These are phyloP conservation scores for Rhorus exstirpatorius DNA, from an alignment of 2,888 invertebrate genomes.

Conservation along the genomic window DNA sequence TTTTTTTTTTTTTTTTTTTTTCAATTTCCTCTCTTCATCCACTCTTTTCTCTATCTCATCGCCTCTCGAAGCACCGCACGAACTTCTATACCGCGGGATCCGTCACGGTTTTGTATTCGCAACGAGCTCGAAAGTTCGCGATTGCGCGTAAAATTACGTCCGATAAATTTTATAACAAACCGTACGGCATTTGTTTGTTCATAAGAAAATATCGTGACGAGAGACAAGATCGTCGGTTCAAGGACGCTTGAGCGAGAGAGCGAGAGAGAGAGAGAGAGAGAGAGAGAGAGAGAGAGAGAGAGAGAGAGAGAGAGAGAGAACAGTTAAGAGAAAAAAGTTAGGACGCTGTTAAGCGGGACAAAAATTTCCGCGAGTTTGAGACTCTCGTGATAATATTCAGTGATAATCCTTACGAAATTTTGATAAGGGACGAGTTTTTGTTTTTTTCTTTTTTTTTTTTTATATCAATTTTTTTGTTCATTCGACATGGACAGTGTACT, in stretches of 20 bases:
- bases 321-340: slow-evolving; percentile 40
- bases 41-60: slow-evolving; percentile 13
- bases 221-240: slow-evolving; percentile 38
- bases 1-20: background rate
- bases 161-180: background rate
- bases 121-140: slow-evolving; percentile 34
- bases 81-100: too few relatives aligned
- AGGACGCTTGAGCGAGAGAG: slow-evolving; percentile 50
- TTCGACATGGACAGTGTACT: slow-evolving; percentile 67
- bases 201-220: slow-evolving; percentile 32
- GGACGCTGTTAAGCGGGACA: slow-evolving; percentile 21
- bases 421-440: slow-evolving; percentile 38
- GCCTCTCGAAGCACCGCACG: slow-evolving; percentile 20
- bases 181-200: background rate
- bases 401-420: slow-evolving; percentile 44
- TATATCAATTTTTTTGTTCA: slow-evolving; percentile 3
- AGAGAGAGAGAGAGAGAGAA: slow-evolving; percentile 17
- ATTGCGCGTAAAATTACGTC: background rate
- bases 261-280: slow-evolving; percentile 17
- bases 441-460: slow-evolving; percentile 19
- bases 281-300: slow-evolving; percentile 18
- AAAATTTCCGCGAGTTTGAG: slow-evolving; percentile 23
- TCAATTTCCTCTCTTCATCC: slow-evolving; percentile 22
- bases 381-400: slow-evolving; percentile 53
- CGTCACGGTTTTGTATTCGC: slow-evolving; percentile 11